phyloP scores from a whole-genome alignment of 2,113 vertebrate species.

The Genyomyrus donnyi region DNA sequence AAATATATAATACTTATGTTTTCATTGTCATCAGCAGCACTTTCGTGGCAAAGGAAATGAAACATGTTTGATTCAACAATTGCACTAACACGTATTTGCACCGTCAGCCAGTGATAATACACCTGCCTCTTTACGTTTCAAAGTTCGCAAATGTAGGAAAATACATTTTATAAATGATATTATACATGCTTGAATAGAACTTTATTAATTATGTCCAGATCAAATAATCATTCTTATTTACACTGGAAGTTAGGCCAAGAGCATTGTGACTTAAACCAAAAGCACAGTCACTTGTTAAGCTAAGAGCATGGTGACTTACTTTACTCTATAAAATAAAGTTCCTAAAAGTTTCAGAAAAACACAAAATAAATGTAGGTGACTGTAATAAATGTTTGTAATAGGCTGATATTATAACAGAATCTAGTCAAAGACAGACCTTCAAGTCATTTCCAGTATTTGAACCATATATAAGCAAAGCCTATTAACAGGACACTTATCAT shows the following conservation, averaged over 20 bases:
- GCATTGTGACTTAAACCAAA: neutral
- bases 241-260: neutral
- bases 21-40: neutral
- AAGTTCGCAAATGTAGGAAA: neutral
- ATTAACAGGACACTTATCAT: neutral
- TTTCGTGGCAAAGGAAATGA: neutral
- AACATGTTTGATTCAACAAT: neutral
- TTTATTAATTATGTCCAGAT: neutral
- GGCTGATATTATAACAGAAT: neutral
- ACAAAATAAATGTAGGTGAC: neutral
- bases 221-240: neutral
- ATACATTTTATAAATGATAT: neutral
- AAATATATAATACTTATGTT: neutral
- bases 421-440: neutral
- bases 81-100: neutral
- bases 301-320: neutral
- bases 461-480: neutral
- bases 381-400: neutral
- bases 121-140: neutral
- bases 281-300: neutral
- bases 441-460: neutral
- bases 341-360: neutral
- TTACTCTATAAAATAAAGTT: neutral
- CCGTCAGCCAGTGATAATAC: neutral
- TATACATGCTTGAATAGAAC: neutral